Base-by-base conservation (phyloP, 2,888 invertebrate species). In the Calliphora vomitoria region DNA sequence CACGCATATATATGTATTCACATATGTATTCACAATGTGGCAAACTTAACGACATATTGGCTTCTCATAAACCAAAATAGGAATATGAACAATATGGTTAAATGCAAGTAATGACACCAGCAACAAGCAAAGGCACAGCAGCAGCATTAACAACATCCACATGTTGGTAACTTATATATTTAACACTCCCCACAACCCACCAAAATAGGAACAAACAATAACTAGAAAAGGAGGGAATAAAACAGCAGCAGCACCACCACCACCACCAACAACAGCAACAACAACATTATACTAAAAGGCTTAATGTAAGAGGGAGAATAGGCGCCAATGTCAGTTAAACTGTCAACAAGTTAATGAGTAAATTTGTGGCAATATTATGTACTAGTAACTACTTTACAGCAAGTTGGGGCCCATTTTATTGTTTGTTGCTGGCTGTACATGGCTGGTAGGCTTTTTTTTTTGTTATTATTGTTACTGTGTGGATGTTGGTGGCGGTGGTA, bases 261-360 rank as follows among this genome's bases (percentile, higher is more conserved):
- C 35, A 55, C 31, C 15, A 55, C 0, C 18, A 58, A 6, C 41
- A 44, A 71, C n/a, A 44, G 15, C 20, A 79, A 25, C 50, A 53
- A 50, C 38, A 75, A 20, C 20, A 71, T 31, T 71, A 68, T 3
- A 18, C 18, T 55, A 11, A 71, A 84, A 58, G 41, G 66, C 75
- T 87, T 66, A 72, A 84, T 76, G 76, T 66, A 84, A 84, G 47
- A 74, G 82, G 66, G 74, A 66, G 75, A 82, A 85, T 85, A 82
- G 87, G 87, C 87, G 87, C 87, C 87, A 85, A 87, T 85, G 87
- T 87, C 85, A 85, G 85, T 87, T 87, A 85, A 87, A 85, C 87
- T 87, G 87, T 87, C 87, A 87, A 87, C 87, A 85, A 87, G 87
- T 87, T 87, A 87, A 87, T 87, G 87, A 87, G 87, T 87, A 87